A percentile compares a stretch with the other conserved stretches of the same genome.
These are phyloP conservation scores for Lasioglossum malachurum DNA, from an alignment of 2,888 invertebrate genomes.

Conservation along the genomic window DNA sequence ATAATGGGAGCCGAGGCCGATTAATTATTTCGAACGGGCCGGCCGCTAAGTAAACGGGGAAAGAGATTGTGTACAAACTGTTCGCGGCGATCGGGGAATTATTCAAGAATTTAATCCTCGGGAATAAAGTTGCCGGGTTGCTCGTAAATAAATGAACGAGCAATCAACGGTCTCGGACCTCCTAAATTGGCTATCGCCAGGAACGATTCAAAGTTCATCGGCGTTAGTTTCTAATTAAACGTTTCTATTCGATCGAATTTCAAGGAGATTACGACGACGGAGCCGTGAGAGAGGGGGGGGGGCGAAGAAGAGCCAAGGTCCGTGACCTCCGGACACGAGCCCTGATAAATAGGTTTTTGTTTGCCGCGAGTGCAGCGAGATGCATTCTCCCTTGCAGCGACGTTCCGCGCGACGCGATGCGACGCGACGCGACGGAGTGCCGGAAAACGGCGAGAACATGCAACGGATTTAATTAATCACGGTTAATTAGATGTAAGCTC, in stretches of 20 bases:
- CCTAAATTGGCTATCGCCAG: not conserved
- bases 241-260: not conserved
- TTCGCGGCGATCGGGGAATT: not conserved
- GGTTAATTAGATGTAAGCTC: constrained; percentile 69
- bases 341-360: not conserved
- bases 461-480: constrained; percentile 61
- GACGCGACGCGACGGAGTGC: not conserved
- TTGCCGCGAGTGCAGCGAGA: not conserved
- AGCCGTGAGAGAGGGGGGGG: not conserved
- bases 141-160: not conserved
- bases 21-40: constrained; percentile 64
- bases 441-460: constrained; percentile 22
- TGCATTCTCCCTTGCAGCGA: not conserved
- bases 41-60: constrained; percentile 54
- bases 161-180: not conserved
- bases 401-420: not conserved
- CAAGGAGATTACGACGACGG: not conserved
- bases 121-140: not conserved
- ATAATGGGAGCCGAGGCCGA: constrained; percentile 63
- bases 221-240: not conserved
- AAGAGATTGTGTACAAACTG: constrained; percentile 30
- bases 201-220: not conserved
- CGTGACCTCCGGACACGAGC: not conserved
- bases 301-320: not conserved
- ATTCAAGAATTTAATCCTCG: not conserved